These are phyloP conservation scores for Ranitomeya variabilis DNA, from an alignment of 2,113 vertebrate genomes.

Conservation along the genomic window DNA sequence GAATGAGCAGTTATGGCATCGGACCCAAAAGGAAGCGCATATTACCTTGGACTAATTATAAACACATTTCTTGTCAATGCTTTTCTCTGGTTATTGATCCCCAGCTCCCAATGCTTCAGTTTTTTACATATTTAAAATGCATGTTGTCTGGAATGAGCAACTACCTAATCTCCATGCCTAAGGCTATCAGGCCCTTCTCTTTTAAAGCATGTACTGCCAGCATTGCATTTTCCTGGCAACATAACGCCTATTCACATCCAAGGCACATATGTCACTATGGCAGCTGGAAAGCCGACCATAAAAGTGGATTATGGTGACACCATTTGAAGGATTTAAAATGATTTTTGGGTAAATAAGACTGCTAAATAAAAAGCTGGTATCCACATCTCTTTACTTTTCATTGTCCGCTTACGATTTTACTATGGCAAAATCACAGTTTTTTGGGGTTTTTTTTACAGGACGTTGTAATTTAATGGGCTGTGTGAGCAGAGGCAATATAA, in stretches of 20 bases:
- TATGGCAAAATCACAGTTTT: neutral
- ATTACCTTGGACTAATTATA: constrained; percentile 7
- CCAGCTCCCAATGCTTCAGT: neutral
- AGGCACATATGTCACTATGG: constrained; percentile 52
- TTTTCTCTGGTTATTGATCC: constrained; percentile 5
- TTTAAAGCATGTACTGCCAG: constrained; percentile 45
- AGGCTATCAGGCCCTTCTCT: constrained; percentile 46
- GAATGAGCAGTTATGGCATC: constrained; percentile 16
- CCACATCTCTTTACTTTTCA: neutral
- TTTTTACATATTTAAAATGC: constrained; percentile 23
- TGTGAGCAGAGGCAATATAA: neutral
- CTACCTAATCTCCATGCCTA: constrained; percentile 55
- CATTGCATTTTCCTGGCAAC: constrained; percentile 54
- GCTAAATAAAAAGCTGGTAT: constrained; percentile 20
- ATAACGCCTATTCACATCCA: constrained; percentile 47
- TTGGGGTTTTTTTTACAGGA: neutral
- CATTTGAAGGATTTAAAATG: constrained; percentile 44
- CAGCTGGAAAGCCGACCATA: constrained; percentile 38
- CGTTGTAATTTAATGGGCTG: neutral
- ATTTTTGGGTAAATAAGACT: constrained; percentile 7
- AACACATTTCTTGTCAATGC: constrained; percentile 1
- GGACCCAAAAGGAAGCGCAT: neutral
- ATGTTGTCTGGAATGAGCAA: constrained; percentile 43
- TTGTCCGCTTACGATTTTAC: neutral
- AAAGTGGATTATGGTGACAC: constrained; percentile 55